Conservation (phyloP, 53 echinoderm and acorn worm species). For the Astropecten irregularis region DNA sequence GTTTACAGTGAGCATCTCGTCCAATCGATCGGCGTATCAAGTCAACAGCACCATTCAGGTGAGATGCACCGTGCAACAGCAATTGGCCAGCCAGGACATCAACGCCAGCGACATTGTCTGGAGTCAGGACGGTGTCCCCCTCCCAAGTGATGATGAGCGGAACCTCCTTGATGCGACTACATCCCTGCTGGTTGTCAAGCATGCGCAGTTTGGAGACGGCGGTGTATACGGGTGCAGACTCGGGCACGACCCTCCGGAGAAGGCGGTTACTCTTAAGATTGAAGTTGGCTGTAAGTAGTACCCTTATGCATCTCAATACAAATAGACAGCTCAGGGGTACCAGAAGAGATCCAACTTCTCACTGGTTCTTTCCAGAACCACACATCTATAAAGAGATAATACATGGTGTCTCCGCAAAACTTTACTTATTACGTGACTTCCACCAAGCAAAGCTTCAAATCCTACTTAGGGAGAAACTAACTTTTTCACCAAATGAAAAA, state of each 20-base stretch:
- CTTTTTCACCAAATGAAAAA: no score
- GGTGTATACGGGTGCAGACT: neutral
- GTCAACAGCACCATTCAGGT: neutral
- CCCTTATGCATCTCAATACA: neutral
- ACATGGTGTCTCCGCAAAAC: no score
- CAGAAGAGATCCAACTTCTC: no score
- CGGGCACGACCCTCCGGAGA: neutral
- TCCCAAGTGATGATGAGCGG: neutral
- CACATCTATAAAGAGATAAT: no score
- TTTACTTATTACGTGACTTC: no score
- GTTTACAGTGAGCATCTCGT: no score
- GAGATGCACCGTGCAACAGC: neutral
- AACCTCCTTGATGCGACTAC: neutral
- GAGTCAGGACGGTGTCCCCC: neutral
- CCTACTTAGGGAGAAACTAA: no score
- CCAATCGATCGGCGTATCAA: no score
- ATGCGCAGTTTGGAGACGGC: slow-evolving; percentile 13
- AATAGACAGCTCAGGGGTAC: neutral
- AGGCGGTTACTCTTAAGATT: neutral
- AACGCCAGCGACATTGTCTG: neutral
- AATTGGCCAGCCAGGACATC: neutral
- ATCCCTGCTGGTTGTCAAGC: neutral
- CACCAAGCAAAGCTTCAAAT: no score
- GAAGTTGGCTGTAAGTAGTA: slow-evolving; percentile 30
- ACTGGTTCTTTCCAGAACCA: no score